phyloP scores from a whole-genome alignment of 2,113 vertebrate genomes.

The Turdus rufiventris region DNA sequence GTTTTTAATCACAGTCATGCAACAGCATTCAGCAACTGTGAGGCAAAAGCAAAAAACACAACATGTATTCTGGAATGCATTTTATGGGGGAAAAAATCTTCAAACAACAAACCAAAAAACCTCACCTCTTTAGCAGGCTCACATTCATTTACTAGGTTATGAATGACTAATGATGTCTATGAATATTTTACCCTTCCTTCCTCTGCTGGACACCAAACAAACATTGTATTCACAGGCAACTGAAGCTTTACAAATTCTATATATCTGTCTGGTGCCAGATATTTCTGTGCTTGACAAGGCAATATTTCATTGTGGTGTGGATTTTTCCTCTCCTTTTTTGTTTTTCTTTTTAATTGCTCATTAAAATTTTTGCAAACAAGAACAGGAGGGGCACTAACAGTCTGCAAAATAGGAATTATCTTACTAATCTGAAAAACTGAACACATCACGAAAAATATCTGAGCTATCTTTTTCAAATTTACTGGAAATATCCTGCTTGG shows the following conservation, averaged over 20 bases:
- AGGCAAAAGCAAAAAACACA: background rate
- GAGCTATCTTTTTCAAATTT: background rate
- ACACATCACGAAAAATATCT: background rate
- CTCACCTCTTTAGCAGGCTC: background rate
- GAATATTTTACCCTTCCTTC: background rate
- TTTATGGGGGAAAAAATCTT: rapidly evolving
- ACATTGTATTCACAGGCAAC: background rate
- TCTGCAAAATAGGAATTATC: background rate
- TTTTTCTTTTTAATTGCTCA: background rate
- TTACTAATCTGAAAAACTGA: background rate
- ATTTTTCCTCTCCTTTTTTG: background rate
- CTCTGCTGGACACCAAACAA: background rate
- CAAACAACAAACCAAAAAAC: background rate
- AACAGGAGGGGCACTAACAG: background rate
- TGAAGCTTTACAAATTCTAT: background rate
- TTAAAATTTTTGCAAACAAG: background rate
- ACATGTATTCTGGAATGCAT: background rate
- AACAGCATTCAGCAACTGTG: background rate
- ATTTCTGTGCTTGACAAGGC: background rate
- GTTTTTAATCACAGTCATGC: background rate
- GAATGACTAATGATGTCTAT: background rate
- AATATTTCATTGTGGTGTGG: background rate
- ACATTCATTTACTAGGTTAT: background rate
- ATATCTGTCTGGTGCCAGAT: background rate
- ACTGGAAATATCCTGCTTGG: rapidly evolving